Conservation (phyloP, 2,888 invertebrate genomes). For the Tetheella fluctuosa region DNA sequence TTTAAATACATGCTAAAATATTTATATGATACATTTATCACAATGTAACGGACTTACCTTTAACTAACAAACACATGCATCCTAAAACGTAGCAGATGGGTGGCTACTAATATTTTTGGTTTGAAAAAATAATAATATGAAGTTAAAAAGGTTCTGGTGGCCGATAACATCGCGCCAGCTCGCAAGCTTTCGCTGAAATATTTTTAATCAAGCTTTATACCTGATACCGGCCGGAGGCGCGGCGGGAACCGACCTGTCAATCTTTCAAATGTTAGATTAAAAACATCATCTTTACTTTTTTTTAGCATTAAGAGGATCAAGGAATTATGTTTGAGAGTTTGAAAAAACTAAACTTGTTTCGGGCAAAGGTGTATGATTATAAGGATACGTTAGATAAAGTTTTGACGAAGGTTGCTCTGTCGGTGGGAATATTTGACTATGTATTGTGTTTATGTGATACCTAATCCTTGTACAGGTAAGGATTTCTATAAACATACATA, state of each 20-base stretch:
- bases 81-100: constrained; percentile 34
- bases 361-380: constrained; percentile 74
- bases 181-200: constrained; percentile 75
- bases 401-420: constrained; percentile 78
- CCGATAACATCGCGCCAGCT: constrained; percentile 52
- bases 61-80: constrained; percentile 16
- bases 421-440: constrained; percentile 53
- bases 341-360: constrained; percentile 19
- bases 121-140: constrained; percentile 35
- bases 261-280: constrained; percentile 83
- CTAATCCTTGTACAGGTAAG: constrained; percentile 31
- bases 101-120: constrained; percentile 18
- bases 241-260: constrained; percentile 80
- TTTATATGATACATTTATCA: constrained; percentile 15
- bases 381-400: constrained; percentile 76
- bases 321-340: constrained; percentile 60
- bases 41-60: constrained; percentile 17
- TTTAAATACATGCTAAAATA: too few relatives aligned
- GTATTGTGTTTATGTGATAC: constrained; percentile 42
- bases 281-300: constrained; percentile 78
- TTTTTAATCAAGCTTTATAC: constrained; percentile 83
- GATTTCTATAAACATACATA: constrained; percentile 1
- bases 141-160: constrained; percentile 43
- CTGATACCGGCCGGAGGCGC: constrained; percentile 64
- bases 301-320: constrained; percentile 79